These are phyloP conservation scores for Dicyrtoma fusca DNA, from an alignment of 2,888 invertebrate species.

Conservation along the genomic window DNA sequence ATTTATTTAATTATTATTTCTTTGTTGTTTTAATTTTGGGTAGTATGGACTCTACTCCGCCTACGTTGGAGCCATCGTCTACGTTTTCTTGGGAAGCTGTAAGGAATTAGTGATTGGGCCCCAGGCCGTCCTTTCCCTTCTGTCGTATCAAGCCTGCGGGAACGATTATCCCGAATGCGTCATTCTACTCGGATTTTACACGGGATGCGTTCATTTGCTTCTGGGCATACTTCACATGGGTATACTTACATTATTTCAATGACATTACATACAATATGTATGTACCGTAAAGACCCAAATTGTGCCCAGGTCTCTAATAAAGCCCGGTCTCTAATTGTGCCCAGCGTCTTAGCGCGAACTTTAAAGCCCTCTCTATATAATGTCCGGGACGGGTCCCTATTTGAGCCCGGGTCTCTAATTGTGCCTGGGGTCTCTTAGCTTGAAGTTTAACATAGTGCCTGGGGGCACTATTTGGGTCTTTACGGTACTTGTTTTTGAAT, in stretches of 20 bases:
- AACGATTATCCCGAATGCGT: conserved; percentile 48
- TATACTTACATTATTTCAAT: conserved; percentile 31
- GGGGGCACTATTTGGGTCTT: too few relatives aligned
- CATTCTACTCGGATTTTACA: conserved; percentile 50
- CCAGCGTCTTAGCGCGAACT: too few relatives aligned
- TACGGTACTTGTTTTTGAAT: too few relatives aligned
- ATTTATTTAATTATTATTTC: neutral
- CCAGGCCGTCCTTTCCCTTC: conserved; percentile 34
- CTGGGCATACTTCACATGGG: conserved; percentile 52
- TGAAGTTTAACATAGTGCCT: too few relatives aligned
- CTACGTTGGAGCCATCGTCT: conserved; percentile 62
- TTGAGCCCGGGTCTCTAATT: too few relatives aligned
- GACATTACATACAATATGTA: too few relatives aligned
- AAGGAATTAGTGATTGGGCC: conserved; percentile 62
- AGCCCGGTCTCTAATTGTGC: too few relatives aligned
- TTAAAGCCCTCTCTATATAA: too few relatives aligned
- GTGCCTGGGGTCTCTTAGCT: too few relatives aligned
- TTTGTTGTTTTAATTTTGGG: conserved; percentile 20
- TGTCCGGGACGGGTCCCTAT: too few relatives aligned
- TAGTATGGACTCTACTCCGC: conserved; percentile 50
- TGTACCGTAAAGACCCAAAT: too few relatives aligned
- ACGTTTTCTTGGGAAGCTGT: conserved; percentile 62
- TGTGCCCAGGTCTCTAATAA: too few relatives aligned
- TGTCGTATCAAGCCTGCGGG: conserved; percentile 52
- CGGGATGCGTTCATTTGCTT: conserved; percentile 48